phyloP scores from a whole-genome alignment of 2,888 invertebrate genomes.

The Erebia aethiops region DNA sequence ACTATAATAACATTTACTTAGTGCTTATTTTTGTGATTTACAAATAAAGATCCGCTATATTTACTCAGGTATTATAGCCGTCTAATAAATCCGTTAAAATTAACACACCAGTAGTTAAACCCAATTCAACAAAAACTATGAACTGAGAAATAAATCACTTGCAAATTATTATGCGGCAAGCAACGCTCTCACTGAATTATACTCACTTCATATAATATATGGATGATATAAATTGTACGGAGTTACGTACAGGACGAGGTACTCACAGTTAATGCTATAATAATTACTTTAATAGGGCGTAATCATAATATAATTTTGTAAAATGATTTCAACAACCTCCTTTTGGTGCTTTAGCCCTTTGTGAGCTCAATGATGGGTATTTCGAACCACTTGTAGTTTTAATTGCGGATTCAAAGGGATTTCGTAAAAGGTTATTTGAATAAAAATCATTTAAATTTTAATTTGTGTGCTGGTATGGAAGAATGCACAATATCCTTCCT shows the following conservation, averaged over 20 bases:
- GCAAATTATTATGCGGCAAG: background rate
- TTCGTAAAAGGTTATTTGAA: too few species aligned
- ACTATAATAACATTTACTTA: too few species aligned
- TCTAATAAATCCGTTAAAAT: background rate
- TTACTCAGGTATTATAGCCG: too few species aligned
- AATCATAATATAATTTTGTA: background rate
- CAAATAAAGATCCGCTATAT: too few species aligned
- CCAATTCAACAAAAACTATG: background rate
- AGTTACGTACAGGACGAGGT: background rate
- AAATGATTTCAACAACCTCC: background rate
- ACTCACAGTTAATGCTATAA: background rate
- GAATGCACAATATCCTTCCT: too few species aligned
- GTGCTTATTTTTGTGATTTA: too few species aligned
- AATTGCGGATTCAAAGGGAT: too few species aligned
- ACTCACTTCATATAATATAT: slow-evolving; percentile 3
- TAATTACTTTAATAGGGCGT: background rate
- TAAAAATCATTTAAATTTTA: too few species aligned
- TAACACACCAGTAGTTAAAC: background rate
- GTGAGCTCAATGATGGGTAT: background rate
- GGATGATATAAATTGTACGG: background rate
- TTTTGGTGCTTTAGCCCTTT: background rate
- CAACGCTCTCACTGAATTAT: background rate
- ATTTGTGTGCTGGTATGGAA: too few species aligned
- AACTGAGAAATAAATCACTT: background rate
- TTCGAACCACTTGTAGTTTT: too few species aligned